Conservation (phyloP, 2,888 invertebrate genomes). For the Merodon equestris region DNA sequence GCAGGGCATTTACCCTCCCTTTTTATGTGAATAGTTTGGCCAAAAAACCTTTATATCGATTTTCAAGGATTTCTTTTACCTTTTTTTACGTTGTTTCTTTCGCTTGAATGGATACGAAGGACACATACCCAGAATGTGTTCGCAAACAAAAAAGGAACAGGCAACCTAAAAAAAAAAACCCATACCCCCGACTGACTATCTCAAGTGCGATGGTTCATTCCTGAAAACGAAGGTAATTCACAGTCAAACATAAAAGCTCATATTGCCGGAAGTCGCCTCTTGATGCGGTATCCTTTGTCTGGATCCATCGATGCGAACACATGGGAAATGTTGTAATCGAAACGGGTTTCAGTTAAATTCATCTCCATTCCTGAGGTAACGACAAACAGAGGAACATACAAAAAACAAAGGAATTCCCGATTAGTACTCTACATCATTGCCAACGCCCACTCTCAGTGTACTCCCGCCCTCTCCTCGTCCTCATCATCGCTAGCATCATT, state of each 20-base stretch:
- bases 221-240: constrained; percentile 11
- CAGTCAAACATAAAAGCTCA: constrained; percentile 27
- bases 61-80: constrained; percentile 40
- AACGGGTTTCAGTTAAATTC: constrained; percentile 28
- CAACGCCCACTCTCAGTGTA: constrained; percentile 52
- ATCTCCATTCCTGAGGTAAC: not conserved
- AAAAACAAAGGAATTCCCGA: constrained; percentile 30
- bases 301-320: constrained; percentile 43
- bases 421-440: constrained; percentile 2
- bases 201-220: not conserved
- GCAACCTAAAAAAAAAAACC: constrained; percentile 27
- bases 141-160: constrained; percentile 37
- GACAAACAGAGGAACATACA: not conserved
- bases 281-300: constrained; percentile 36
- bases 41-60: constrained; percentile 53
- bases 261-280: constrained; percentile 59
- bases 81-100: constrained; percentile 33
- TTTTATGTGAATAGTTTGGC: not conserved
- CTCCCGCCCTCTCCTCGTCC: not conserved
- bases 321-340: constrained; percentile 44
- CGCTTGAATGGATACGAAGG: constrained; percentile 42
- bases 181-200: not conserved
- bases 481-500: not conserved
- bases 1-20: constrained; percentile 57
- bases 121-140: constrained; percentile 52